phyloP scores from a whole-genome alignment of 2,888 invertebrate species.

The Acronicta alni region DNA sequence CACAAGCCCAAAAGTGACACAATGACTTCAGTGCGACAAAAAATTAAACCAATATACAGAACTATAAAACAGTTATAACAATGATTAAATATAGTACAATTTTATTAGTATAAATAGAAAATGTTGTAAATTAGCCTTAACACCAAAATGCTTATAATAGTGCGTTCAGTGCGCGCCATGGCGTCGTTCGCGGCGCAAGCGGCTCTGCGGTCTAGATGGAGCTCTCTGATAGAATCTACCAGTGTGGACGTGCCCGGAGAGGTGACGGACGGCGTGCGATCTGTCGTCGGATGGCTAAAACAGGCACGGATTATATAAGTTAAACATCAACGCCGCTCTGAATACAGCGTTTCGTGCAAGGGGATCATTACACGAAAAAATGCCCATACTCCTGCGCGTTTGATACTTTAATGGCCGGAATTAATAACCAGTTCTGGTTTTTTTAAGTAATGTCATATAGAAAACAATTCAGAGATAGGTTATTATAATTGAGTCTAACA shows the following conservation, averaged over 20 bases:
- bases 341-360: slow-evolving; percentile 1
- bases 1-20: neutral
- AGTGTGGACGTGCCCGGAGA: slow-evolving; percentile 91
- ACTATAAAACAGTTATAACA: slow-evolving; percentile 8
- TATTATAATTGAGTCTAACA: no score
- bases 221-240: slow-evolving; percentile 92
- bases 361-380: neutral
- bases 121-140: slow-evolving; percentile 19
- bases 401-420: no score
- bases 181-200: slow-evolving; percentile 92
- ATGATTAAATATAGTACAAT: neutral
- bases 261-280: slow-evolving; percentile 92
- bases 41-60: neutral
- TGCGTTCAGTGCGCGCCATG: slow-evolving; percentile 83
- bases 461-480: no score
- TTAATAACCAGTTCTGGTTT: no score
- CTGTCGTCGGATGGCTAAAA: slow-evolving; percentile 95
- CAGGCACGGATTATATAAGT: slow-evolving; percentile 87
- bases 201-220: slow-evolving; percentile 92
- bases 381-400: no score
- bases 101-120: no score
- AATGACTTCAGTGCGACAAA: slow-evolving; percentile 14
- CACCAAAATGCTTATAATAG: slow-evolving; percentile 75
- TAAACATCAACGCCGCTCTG: slow-evolving; percentile 13
- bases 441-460: no score